Percentiles rank a stretch among this genome's conserved stretches.
phyloP scores from a whole-genome alignment of 2,113 vertebrate species.

The Callipepla californica region DNA sequence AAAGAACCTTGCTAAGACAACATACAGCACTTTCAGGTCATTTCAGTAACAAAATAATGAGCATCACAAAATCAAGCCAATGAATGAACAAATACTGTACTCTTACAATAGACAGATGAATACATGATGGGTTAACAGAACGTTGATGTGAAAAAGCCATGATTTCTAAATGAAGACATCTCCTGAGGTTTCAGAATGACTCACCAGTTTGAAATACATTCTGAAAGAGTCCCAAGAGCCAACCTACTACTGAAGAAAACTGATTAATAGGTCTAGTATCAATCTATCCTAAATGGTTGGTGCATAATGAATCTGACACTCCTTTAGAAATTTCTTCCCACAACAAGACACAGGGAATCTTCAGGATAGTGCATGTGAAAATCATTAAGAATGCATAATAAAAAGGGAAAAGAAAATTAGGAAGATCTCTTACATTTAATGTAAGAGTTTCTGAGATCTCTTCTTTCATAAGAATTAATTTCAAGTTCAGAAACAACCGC shows the following conservation, averaged over 20 bases:
- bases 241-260: neutral
- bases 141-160: neutral
- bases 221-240: neutral
- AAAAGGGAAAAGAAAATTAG: neutral
- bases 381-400: neutral
- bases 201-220: neutral
- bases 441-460: neutral
- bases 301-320: neutral
- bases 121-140: neutral
- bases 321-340: neutral
- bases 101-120: neutral
- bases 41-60: rapidly evolving
- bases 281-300: neutral
- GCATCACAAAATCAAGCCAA: neutral
- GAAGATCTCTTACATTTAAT: neutral
- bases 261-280: neutral
- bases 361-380: neutral
- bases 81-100: neutral
- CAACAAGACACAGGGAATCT: neutral
- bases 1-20: neutral
- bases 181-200: constrained; percentile 15
- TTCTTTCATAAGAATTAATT: neutral
- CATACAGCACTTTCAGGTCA: neutral
- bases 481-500: neutral
- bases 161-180: neutral